Percentiles rank a stretch among this genome's conserved stretches.
Conservation (phyloP, 2,113 vertebrate species). For the Edolisoma coerulescens region DNA sequence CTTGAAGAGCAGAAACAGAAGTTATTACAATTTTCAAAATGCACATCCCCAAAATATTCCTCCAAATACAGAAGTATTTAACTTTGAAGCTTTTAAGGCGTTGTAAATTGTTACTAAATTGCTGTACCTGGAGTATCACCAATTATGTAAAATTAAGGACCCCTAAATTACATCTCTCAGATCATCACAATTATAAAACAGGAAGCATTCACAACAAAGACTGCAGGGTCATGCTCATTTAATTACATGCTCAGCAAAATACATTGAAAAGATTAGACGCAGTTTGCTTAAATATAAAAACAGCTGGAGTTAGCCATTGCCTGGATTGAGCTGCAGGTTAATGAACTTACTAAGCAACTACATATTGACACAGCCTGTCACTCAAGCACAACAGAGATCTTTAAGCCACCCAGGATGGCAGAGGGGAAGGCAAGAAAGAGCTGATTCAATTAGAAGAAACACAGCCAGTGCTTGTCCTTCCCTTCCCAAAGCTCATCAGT, state of each 20-base stretch:
- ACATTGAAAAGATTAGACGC: slow-evolving; percentile 47
- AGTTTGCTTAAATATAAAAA: slow-evolving; percentile 34
- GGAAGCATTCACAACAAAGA: slow-evolving; percentile 61
- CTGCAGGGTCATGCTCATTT: slow-evolving; percentile 67
- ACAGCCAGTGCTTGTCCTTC: neutral
- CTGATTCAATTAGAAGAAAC: slow-evolving; percentile 1
- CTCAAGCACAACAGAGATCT: slow-evolving; percentile 45
- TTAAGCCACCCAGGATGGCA: neutral
- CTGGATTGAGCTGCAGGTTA: slow-evolving; percentile 42
- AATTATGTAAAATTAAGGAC: slow-evolving; percentile 42
- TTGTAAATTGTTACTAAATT: neutral
- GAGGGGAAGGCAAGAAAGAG: neutral
- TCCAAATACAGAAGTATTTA: neutral
- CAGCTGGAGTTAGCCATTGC: slow-evolving; percentile 42
- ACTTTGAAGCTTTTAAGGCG: neutral
- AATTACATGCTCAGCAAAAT: slow-evolving; percentile 61
- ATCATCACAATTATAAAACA: slow-evolving; percentile 63
- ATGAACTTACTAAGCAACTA: slow-evolving; percentile 41
- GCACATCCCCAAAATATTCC: neutral
- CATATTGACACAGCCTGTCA: slow-evolving; percentile 34
- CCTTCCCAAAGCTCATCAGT: neutral
- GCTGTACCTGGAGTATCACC: neutral
- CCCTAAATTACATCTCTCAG: slow-evolving; percentile 19
- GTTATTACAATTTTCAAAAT: neutral
- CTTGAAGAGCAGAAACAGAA: slow-evolving; percentile 65